A percentile compares a stretch with the other conserved stretches of the same genome.
phyloP scores from a whole-genome alignment of 1,140 invertebrate species.

The Zelostemma sp. region DNA sequence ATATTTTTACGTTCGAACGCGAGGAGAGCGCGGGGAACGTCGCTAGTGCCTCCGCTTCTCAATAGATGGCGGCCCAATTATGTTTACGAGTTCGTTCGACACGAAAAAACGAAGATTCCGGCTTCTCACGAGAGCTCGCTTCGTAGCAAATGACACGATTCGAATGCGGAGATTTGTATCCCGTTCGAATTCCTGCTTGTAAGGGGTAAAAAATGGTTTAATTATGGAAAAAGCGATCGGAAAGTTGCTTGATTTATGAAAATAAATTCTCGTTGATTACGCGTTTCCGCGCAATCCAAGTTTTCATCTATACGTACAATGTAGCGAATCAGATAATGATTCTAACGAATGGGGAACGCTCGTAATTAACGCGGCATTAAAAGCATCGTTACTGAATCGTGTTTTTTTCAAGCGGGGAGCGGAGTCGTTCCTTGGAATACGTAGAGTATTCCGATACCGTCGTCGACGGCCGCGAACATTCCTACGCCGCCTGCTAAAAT shows the following conservation, averaged over 20 bases:
- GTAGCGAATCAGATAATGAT: no score
- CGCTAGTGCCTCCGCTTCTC: constrained; percentile 56
- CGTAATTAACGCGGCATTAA: no score
- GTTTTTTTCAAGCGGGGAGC: constrained; percentile 43
- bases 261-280: no score
- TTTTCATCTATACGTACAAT: no score
- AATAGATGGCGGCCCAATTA: constrained; percentile 69
- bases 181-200: no score
- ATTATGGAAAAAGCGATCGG: no score
- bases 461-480: constrained; percentile 9
- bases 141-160: constrained; percentile 45
- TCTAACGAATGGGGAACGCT: no score
- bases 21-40: constrained; percentile 28
- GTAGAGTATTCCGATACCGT: constrained; percentile 10
- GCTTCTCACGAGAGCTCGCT: constrained; percentile 42
- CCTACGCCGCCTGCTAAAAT: constrained; percentile 5
- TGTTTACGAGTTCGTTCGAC: constrained; percentile 59
- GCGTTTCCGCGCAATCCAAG: no score
- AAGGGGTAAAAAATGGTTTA: no score
- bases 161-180: constrained; percentile 24
- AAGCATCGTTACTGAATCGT: no score
- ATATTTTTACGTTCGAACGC: constrained; percentile 13
- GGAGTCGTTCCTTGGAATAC: constrained; percentile 22
- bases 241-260: no score
- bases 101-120: constrained; percentile 43